These are phyloP conservation scores for Hemitrygon akajei DNA, from an alignment of 2,797 vertebrate species.

Conservation along the genomic window DNA sequence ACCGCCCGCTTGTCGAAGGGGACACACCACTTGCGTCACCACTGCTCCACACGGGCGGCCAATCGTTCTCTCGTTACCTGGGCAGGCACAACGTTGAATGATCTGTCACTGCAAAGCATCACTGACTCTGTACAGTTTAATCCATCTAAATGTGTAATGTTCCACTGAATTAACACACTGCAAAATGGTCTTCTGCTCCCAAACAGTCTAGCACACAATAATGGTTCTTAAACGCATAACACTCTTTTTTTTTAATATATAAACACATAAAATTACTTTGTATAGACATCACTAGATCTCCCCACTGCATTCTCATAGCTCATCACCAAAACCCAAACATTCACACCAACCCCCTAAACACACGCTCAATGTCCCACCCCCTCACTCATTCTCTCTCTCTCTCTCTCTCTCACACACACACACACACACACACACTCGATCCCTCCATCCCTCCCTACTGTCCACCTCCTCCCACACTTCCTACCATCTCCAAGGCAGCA, in stretches of 20 bases:
- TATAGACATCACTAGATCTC: constrained; percentile 12
- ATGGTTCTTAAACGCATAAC: constrained; percentile 18
- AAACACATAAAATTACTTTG: constrained; percentile 25
- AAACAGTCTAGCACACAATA: not conserved
- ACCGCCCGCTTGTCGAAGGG: no score
- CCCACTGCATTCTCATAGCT: not conserved
- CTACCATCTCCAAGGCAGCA: no score
- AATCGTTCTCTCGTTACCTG: not conserved
- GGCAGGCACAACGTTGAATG: not conserved
- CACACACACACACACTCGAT: no score
- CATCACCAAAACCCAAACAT: not conserved
- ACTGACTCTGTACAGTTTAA: not conserved
- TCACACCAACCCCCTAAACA: not conserved
- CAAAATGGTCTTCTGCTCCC: not conserved
- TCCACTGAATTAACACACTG: not conserved
- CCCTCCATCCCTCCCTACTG: not conserved
- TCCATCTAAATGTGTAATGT: not conserved
- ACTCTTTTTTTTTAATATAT: constrained; percentile 18
- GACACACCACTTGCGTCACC: no score
- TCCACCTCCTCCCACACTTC: no score
- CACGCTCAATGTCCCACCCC: not conserved
- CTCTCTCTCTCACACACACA: no score
- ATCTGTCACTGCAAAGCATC: not conserved
- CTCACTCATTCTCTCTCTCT: not conserved
- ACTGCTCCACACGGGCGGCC: no score